These are phyloP conservation scores for Gallinago undulata DNA, from an alignment of 2,113 vertebrate genomes.

Conservation along the genomic window DNA sequence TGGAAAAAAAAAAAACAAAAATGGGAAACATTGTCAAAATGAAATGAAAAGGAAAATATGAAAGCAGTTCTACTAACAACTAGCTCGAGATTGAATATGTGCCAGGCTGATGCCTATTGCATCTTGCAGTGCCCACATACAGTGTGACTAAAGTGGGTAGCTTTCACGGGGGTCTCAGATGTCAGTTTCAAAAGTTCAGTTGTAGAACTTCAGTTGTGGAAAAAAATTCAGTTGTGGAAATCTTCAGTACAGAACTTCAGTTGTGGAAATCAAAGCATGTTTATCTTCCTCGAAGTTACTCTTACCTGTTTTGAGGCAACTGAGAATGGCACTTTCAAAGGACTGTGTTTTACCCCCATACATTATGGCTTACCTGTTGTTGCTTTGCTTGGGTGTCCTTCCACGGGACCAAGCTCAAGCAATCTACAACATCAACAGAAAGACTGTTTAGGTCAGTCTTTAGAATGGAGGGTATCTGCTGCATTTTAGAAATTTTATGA, in stretches of 20 bases:
- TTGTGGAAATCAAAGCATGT: not conserved
- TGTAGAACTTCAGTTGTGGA: not conserved
- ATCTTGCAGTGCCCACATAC: not conserved
- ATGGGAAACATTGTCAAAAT: not conserved
- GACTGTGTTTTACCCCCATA: not conserved
- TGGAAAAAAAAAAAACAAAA: not conserved
- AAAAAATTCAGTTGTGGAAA: not conserved
- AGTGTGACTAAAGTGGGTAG: not conserved
- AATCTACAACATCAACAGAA: not conserved
- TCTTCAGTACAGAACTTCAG: too few relatives aligned
- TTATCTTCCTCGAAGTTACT: not conserved
- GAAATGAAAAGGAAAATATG: not conserved
- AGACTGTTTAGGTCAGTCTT: not conserved
- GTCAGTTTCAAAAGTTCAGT: not conserved
- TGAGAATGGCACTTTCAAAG: not conserved
- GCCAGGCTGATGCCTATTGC: not conserved
- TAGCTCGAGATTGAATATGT: not conserved
- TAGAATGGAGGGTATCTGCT: not conserved
- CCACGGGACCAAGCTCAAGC: not conserved
- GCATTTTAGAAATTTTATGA: not conserved
- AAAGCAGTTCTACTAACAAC: not conserved
- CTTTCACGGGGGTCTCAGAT: not conserved
- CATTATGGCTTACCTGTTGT: not conserved
- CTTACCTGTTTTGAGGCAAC: not conserved
- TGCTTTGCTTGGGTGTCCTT: not conserved